Evolutionary conservation across 2,113 vertebrate species (phyloP).

Genomic region (Oreochromis spilurus): DNA sequence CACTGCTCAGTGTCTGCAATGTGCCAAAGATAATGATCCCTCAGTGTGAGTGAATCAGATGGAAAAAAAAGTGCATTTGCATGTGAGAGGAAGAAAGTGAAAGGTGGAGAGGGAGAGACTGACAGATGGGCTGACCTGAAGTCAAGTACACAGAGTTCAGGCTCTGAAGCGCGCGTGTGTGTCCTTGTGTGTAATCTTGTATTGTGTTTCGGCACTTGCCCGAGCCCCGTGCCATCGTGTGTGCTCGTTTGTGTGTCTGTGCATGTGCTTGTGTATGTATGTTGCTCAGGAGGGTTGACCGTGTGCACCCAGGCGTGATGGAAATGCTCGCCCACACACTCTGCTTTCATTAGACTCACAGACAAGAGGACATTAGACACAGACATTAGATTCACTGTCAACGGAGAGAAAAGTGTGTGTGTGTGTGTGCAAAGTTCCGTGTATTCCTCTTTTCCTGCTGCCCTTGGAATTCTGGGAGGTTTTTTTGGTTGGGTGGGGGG

Average conservation of each 20-base stretch:
- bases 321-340: constrained; percentile 38
- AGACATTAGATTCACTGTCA: constrained; percentile 6
- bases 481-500: rapidly evolving
- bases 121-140: constrained; percentile 24
- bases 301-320: constrained; percentile 32
- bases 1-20: constrained; percentile 12
- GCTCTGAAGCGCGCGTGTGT: neutral
- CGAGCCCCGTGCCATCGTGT: neutral
- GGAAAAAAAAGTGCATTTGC: constrained; percentile 15
- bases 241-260: neutral
- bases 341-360: constrained; percentile 58
- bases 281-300: constrained; percentile 17
- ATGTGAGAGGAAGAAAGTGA: neutral
- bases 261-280: neutral
- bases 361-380: constrained; percentile 6
- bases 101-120: constrained; percentile 1
- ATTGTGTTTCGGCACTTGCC: neutral
- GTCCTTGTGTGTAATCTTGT: neutral
- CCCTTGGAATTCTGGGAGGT: neutral
- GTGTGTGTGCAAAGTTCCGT: neutral
- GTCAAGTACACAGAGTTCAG: neutral
- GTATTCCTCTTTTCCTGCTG: neutral
- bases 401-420: neutral
- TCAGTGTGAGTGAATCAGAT: neutral
- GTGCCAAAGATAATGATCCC: constrained; percentile 40